Base-by-base conservation (phyloP, 2,888 invertebrate species). In the Caenorhabditis sp. region DNA sequence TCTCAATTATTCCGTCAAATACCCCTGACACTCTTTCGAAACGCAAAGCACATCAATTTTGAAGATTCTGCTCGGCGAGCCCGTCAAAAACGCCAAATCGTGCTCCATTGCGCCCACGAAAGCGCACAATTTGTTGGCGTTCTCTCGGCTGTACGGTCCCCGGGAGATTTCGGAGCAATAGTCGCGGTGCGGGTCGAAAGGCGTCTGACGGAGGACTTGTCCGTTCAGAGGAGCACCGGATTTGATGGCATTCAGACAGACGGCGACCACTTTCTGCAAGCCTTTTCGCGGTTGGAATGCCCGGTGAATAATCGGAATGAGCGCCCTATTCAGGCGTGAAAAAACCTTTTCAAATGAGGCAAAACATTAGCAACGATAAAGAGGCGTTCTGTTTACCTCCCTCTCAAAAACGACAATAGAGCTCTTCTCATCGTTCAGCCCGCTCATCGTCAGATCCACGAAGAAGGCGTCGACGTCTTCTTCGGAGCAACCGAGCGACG, bases 31-130 rank as follows among this genome's bases (percentile, higher is more conserved):
- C 8, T 65, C 61, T 24, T 68, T 66, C 6, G 78, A 70, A 1
- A 82, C 82, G 30, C 82, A 82, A 1, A 82, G 43, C 13, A 82
- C 79, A 45, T 82, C 82, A n/a, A 82, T 77, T 56, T 82, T 82
- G 48, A 82, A 79, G 24, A 82, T 75, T 48, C 30, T 46, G 8
- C 39, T 17, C 1, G 77, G 37, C 9, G 22, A 30, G 22, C 46
- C 53, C 2, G 68, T 17, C 15, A 79, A 45, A 5, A 55, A 20
- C 4, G 48, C n/a, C 58, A 80, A 43, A 58, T 79, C 68, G 32
- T 79, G 74, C 43, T 82, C 82, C 50, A 80, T 61, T 11, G 61
- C 75, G 2, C 43, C 55, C 2, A 82, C 73, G 46, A 82, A 82
- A 11, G 59, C 63, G 6, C 62, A 56, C 37, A 82, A 22, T 32